These are phyloP conservation scores for Sterrhoptilus dennistouni DNA, from an alignment of 2,113 vertebrate species.

Conservation along the genomic window DNA sequence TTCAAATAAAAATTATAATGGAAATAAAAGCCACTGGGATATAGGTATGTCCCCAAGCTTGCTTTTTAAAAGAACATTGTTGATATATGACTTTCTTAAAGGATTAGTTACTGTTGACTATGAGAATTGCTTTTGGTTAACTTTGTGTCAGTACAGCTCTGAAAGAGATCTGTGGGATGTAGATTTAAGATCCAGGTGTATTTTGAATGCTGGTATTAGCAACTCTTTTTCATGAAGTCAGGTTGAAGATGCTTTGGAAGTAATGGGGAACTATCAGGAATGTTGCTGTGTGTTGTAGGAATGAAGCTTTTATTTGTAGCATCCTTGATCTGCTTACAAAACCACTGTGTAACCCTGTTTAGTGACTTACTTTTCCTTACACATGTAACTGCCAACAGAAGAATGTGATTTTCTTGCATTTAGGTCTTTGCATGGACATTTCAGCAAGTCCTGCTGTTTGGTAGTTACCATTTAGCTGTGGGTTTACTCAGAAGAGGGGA, in stretches of 20 bases:
- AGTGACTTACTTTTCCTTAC: not conserved
- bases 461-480: not conserved
- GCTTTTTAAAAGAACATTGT: not conserved
- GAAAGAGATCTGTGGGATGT: not conserved
- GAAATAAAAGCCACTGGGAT: not conserved
- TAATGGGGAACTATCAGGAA: not conserved
- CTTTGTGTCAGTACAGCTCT: not conserved
- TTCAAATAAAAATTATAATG: not conserved
- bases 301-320: not conserved
- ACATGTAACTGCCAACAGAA: not conserved
- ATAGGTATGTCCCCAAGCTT: not conserved
- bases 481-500: slow-evolving; percentile 14
- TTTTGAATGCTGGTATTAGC: not conserved
- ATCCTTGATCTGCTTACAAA: not conserved
- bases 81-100: not conserved
- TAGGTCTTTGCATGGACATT: not conserved
- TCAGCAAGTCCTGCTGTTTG: not conserved
- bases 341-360: not conserved
- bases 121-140: not conserved
- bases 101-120: not conserved
- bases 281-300: not conserved
- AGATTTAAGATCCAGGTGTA: not conserved
- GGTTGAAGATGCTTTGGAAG: not conserved
- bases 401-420: not conserved
- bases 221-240: not conserved